phyloP scores from a whole-genome alignment of 2,113 vertebrate species.

The Meriones unguiculatus region DNA sequence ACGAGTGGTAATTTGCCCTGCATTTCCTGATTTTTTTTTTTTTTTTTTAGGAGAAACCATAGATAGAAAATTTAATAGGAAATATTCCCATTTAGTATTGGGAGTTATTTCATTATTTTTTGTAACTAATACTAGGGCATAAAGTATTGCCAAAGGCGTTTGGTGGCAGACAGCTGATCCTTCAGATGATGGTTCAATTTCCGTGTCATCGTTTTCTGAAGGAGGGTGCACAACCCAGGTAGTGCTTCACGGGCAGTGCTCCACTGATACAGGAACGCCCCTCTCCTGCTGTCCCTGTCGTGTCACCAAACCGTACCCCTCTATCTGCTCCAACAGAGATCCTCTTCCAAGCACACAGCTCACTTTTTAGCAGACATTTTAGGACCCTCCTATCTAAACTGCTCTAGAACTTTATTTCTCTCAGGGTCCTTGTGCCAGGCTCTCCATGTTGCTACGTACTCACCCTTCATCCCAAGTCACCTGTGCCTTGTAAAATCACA shows the following conservation, averaged over 20 bases:
- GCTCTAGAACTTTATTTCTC: not conserved
- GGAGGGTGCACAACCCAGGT: fast-evolving
- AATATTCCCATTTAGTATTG: not conserved
- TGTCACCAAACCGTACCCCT: not conserved
- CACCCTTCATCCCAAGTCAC: not conserved
- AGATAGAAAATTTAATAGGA: not conserved
- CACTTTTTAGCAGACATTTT: not conserved
- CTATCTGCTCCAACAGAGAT: not conserved
- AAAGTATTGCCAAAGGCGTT: not conserved
- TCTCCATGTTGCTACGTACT: not conserved
- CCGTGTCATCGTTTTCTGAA: not conserved
- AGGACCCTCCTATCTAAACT: not conserved
- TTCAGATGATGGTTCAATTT: not conserved
- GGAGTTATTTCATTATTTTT: conserved; percentile 13
- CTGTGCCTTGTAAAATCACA: not conserved
- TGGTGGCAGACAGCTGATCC: not conserved
- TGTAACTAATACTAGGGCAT: not conserved
- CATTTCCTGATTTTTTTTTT: not conserved
- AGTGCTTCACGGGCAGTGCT: not conserved
- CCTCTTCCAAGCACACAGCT: not conserved
- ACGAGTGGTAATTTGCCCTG: not conserved
- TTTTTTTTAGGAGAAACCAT: conserved; percentile 16
- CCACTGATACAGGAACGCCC: too few relatives aligned
- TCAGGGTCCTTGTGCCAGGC: not conserved
- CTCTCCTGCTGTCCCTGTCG: not conserved